Evolutionary conservation across 2,113 vertebrate species (phyloP).

Genomic region (Sinocyclocheilus rhinocerous): DNA sequence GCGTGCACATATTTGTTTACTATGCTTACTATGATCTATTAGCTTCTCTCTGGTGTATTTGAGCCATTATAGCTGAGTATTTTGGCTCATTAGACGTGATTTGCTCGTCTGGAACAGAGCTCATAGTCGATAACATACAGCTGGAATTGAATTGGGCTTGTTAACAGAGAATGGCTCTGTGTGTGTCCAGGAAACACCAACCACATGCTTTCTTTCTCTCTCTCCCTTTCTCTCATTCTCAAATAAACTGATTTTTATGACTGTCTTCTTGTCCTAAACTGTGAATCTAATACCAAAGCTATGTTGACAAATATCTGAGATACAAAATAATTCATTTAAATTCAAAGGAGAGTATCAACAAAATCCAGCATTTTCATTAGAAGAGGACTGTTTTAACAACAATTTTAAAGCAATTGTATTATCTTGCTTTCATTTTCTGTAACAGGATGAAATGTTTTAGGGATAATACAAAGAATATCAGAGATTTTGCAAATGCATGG

Average conservation of each 20-base stretch:
- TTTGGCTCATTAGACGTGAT: slow-evolving; percentile 57
- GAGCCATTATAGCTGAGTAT: slow-evolving; percentile 49
- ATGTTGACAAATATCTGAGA: no score
- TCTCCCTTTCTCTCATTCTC: slow-evolving; percentile 7
- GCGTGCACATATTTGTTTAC: slow-evolving; percentile 39
- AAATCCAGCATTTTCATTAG: no score
- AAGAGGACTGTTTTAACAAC: no score
- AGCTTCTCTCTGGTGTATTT: slow-evolving; percentile 48
- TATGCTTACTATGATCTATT: slow-evolving; percentile 54
- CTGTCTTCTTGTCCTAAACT: neutral
- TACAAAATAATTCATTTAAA: no score
- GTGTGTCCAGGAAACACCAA: slow-evolving; percentile 11
- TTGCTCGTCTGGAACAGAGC: slow-evolving; percentile 46
- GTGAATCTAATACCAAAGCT: no score
- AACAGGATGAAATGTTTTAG: no score
- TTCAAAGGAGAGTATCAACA: no score
- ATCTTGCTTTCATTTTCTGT: no score
- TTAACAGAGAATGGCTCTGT: slow-evolving; percentile 46
- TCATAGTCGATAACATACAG: slow-evolving; percentile 50
- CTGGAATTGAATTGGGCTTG: slow-evolving; percentile 54
- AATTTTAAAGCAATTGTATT: no score
- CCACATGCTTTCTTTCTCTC: neutral
- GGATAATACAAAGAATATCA: no score
- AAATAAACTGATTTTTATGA: slow-evolving; percentile 9
- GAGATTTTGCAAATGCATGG: no score